Percentiles rank a stretch among this genome's conserved stretches.
phyloP scores from a whole-genome alignment of 2,888 invertebrate genomes.

The Tubulanus polymorphus region DNA sequence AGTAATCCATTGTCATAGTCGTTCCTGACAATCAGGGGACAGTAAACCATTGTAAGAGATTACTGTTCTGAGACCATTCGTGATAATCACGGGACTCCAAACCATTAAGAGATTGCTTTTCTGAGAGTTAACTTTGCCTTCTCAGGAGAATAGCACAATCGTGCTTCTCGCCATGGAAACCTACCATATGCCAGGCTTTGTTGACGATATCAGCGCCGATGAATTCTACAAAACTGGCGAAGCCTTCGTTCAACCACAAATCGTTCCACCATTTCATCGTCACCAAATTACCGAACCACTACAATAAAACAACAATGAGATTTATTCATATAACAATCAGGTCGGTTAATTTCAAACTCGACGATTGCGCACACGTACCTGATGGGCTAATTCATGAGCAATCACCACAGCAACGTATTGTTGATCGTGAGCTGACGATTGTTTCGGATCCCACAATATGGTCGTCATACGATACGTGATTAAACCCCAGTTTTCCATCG shows the following conservation, averaged over 20 bases:
- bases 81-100: no score
- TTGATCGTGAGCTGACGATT: conserved; percentile 33
- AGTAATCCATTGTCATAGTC: no score
- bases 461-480: conserved; percentile 47
- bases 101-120: no score
- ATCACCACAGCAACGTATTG: conserved; percentile 44
- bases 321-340: no score
- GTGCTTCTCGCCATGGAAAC: no score
- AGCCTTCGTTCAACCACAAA: conserved; percentile 84
- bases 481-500: conserved; percentile 55
- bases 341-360: background rate
- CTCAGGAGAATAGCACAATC: no score
- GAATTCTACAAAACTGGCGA: conserved; percentile 83
- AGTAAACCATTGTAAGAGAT: no score
- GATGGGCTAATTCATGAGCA: conserved; percentile 53
- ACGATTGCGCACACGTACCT: conserved; percentile 43
- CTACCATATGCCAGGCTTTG: conserved; percentile 76
- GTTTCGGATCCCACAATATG: conserved; percentile 39
- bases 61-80: no score
- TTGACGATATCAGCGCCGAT: conserved; percentile 65
- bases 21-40: no score
- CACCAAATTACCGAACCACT: conserved; percentile 62
- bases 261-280: conserved; percentile 89
- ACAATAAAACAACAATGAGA: conserved; percentile 13
- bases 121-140: no score